Evolutionary conservation across 2,797 vertebrate species (phyloP), one percentile per base, ranked within the genome.

Genomic region (Spondyliosoma cantharus): DNA sequence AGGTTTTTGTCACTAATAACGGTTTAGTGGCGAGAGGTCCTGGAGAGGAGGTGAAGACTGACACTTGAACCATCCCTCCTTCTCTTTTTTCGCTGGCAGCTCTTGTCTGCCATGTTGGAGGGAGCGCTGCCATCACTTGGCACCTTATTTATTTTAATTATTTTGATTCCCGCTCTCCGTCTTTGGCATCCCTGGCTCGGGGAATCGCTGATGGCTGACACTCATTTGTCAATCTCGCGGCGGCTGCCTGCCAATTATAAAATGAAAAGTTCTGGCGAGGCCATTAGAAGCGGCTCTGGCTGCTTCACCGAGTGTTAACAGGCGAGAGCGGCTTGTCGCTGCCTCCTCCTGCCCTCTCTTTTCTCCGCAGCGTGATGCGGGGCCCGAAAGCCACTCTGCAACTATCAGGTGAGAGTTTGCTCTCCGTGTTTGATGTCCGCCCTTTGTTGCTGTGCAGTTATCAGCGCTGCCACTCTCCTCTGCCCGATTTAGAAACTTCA

Each of bases 91-190:
- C 9, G 13, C 82, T 84, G 84, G 87, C 91, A 82, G 85, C 85
- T 78, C 85, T 78, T 76, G 54, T 86, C 89, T 89, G 82, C 90
- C 87, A 84, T 81, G 86, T 90, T 90, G 83, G 87, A 89, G 80
- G 82, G 84, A 90, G 80, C 78, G 66, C 74, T 71, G 87, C 88
- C 91, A 85, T 86, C 87, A 60, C 89, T 92, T 92, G 84, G 91
- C 91, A 91, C 91, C 93, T 94, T 94, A 94, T 95, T 95, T 93
- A 94, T 95, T 95, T 92, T 93, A 95, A 95, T 94, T 93, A 95
- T 95, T 95, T 94, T 93, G 91, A 94, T 93, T 94, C 90, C 83
- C 75, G 77, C 86, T 88, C 89, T 90, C 89, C 89, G 64, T 89
- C 85, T 71, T 85, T 91, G 91, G 89, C 92, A 89, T 90, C 83